A percentile compares a stretch with the other conserved stretches of the same genome.
Evolutionary conservation across 2,888 invertebrate genomes (phyloP).

Genomic region (Mayetiola destructor): DNA sequence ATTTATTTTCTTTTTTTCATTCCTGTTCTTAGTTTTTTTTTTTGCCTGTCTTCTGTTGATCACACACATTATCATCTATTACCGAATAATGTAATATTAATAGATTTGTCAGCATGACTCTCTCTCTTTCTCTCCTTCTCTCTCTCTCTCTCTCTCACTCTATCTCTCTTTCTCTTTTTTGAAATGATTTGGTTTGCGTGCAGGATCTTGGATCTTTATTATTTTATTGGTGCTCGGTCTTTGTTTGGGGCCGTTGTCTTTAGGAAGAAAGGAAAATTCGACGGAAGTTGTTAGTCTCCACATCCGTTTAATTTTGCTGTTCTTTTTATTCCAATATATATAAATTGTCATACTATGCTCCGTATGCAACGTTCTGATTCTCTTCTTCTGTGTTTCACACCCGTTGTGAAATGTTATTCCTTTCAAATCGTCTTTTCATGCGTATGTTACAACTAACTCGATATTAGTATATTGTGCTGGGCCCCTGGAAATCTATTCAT

Average conservation of each 20-base stretch:
- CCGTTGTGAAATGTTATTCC: not conserved
- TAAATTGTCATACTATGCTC: not conserved
- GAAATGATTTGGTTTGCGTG: no score
- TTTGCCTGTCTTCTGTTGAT: not conserved
- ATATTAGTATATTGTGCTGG: not conserved
- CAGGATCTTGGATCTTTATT: no score
- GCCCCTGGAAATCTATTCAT: not conserved
- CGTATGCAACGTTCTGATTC: not conserved
- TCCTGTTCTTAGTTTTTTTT: not conserved
- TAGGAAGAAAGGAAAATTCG: not conserved
- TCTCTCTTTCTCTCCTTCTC: not conserved
- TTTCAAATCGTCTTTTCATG: not conserved
- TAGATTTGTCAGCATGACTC: not conserved
- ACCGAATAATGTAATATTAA: no score
- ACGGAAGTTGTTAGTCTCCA: slow-evolving; percentile 1
- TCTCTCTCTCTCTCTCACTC: not conserved
- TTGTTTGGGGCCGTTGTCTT: not conserved
- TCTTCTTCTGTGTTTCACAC: not conserved
- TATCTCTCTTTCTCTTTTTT: not conserved
- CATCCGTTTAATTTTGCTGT: not conserved
- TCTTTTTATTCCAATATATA: not conserved
- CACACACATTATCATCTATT: no score
- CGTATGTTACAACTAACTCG: not conserved
- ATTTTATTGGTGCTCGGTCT: no score
- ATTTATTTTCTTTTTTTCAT: not conserved